Base-by-base conservation (phyloP, 2,797 vertebrate genomes). In the Platyrinchus mystaceus region DNA sequence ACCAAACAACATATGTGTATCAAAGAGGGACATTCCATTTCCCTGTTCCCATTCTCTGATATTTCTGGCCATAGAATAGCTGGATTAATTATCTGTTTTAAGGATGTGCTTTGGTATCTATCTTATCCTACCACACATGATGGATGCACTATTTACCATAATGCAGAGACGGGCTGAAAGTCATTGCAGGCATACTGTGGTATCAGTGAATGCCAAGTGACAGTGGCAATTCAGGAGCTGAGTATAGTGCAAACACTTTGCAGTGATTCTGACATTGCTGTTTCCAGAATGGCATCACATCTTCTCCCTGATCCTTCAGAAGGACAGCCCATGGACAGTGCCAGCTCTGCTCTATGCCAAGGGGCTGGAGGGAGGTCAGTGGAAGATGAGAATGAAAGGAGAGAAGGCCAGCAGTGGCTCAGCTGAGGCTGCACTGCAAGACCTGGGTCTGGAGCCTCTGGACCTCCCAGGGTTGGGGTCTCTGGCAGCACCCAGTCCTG, bases 291-390 rank as follows among this genome's bases (percentile, higher is more conserved):
- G 27, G 30, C 34, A 88, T 43, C 27, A 28, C 43, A 84, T 28
- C 44, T 77, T 70, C 24, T 62, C 23, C 36, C 47, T 58, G n/a
- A 58, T 34, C 37, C 10, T 37, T 44, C 34, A 55, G 43, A 14
- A 22, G 19, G 11, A 17, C 9, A 91, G 41, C 13, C 28, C 7
- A 1, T 4, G 7, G 24, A 12, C 0, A 1, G 32, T 14, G 21
- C 26, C 49, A 20, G 34, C 19, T 82, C 36, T 43, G 21, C 30
- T 66, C 34, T 7, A 3, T 0, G 0, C 14, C 28, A 28, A 41
- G 32, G 16, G 64, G 12, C 12, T 22, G 26, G 37, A 68, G 41
- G 41, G 22, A 60, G 22, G 26, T 30, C 64, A 56, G 24, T 1
- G 12, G 41, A 41, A 32, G 39, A 37, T 34, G 56, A 13, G 37